phyloP scores from a whole-genome alignment of 2,888 invertebrate genomes.

The Choreutis nemorana region DNA sequence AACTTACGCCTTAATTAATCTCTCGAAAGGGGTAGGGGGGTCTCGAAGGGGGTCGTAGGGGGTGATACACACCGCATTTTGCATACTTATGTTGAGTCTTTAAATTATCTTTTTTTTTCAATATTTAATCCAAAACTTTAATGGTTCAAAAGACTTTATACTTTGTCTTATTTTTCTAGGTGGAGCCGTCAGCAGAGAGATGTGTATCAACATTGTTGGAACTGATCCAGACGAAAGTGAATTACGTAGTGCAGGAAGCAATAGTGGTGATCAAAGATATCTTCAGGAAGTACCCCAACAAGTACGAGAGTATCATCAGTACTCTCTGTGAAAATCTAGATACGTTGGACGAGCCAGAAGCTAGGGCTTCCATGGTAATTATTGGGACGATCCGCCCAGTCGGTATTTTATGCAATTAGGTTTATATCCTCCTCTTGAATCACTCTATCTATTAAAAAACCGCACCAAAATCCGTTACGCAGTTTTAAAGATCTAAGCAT shows the following conservation, averaged over 20 bases:
- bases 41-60: no score
- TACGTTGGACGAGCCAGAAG: slow-evolving; percentile 98
- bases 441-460: no score
- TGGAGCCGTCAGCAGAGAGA: slow-evolving; percentile 96
- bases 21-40: no score
- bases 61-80: no score
- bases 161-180: slow-evolving; percentile 25
- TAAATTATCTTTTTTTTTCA: no score
- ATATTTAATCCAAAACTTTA: no score
- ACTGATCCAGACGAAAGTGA: slow-evolving; percentile 98
- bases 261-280: slow-evolving; percentile 99
- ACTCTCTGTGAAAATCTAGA: slow-evolving; percentile 98
- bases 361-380: slow-evolving; percentile 93
- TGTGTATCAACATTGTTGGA: slow-evolving; percentile 98
- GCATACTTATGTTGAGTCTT: no score
- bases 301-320: slow-evolving; percentile 99
- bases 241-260: slow-evolving; percentile 99
- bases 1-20: no score
- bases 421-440: no score
- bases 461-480: no score
- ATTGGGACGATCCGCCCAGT: no score
- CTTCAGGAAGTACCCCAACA: slow-evolving; percentile 97
- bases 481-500: no score
- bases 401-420: not conserved
- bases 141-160: not conserved